Percentiles rank a stretch among this genome's conserved stretches.
phyloP scores from a whole-genome alignment of 2,797 vertebrate genomes.

The Sarcoramphus papa region DNA sequence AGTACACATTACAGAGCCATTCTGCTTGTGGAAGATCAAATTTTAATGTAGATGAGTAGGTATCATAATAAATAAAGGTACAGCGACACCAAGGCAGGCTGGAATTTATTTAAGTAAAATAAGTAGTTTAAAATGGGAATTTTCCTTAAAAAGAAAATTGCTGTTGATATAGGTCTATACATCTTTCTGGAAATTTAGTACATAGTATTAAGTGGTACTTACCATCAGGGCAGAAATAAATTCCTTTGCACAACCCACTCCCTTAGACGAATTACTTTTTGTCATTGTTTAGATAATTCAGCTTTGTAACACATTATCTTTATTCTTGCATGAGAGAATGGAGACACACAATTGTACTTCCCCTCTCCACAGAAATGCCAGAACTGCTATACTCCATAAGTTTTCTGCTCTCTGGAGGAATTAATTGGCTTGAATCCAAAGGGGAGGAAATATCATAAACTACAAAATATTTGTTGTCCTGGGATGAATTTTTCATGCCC shows the following conservation, averaged over 20 bases:
- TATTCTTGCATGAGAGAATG: not conserved
- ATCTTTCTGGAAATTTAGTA: not conserved
- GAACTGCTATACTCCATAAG: not conserved
- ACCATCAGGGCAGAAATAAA: not conserved
- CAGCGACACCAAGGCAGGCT: fast-evolving
- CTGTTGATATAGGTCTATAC: not conserved
- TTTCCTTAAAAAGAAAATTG: not conserved
- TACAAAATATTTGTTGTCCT: not conserved
- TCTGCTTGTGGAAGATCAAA: not conserved
- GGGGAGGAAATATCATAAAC: not conserved
- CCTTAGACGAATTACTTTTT: not conserved
- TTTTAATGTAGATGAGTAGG: not conserved
- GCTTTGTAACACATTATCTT: not conserved
- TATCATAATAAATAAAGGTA: not conserved
- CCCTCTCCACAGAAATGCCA: not conserved
- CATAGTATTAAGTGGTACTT: not conserved
- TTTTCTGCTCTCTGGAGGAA: conserved; percentile 1
- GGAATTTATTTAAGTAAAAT: not conserved
- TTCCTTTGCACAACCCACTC: not conserved
- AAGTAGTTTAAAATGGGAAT: not conserved
- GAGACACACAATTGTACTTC: not conserved
- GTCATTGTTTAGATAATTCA: not conserved
- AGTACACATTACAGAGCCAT: not conserved
- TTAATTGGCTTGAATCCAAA: conserved; percentile 10
- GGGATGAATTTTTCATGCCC: conserved; percentile 33